Evolutionary conservation across 2,113 vertebrate species (phyloP).

Genomic region (Sterrhoptilus dennistouni): DNA sequence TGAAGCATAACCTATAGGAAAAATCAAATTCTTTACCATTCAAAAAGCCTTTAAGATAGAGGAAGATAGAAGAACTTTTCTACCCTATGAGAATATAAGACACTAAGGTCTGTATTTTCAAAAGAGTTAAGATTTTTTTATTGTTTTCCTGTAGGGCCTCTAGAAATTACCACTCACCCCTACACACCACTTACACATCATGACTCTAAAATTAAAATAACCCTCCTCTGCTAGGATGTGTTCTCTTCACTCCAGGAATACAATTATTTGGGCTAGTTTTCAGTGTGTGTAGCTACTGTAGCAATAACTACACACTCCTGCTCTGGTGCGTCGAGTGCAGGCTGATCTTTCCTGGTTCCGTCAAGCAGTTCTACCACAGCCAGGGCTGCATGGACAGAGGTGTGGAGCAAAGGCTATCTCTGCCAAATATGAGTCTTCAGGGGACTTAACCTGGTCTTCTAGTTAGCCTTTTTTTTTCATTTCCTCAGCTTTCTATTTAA

Average conservation of each 20-base stretch:
- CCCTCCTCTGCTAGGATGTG: not conserved
- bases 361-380: not conserved
- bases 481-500: not conserved
- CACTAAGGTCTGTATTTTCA: not conserved
- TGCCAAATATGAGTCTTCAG: not conserved
- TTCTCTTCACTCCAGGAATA: not conserved
- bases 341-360: not conserved
- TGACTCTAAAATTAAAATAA: not conserved
- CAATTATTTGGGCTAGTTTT: not conserved
- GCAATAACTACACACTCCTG: fast-evolving
- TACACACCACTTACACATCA: not conserved
- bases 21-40: not conserved
- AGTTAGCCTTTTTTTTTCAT: not conserved
- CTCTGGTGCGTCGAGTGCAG: fast-evolving
- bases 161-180: not conserved
- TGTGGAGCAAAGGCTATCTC: not conserved
- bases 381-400: not conserved
- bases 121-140: not conserved
- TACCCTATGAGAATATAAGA: not conserved
- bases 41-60: not conserved
- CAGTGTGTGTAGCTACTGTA: not conserved
- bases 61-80: not conserved
- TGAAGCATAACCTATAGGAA: not conserved
- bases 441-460: not conserved
- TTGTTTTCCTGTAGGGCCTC: not conserved